Conservation (phyloP, 2,797 vertebrate species). For the Mastacembelus armatus region DNA sequence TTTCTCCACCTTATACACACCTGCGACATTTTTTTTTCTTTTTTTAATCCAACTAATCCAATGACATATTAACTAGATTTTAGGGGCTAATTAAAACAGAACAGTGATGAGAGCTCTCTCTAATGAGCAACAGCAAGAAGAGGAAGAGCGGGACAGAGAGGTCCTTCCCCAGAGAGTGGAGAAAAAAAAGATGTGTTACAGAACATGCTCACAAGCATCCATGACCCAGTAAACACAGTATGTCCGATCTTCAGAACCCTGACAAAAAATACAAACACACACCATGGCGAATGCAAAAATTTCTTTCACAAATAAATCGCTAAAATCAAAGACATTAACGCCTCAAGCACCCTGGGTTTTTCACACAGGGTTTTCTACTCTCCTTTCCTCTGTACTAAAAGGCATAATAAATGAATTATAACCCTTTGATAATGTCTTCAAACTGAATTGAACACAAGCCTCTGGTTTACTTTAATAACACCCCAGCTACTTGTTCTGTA, state of each 20-base stretch:
- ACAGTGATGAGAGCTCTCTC: slow-evolving; percentile 53
- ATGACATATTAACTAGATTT: slow-evolving; percentile 61
- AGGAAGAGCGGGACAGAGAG: slow-evolving; percentile 14
- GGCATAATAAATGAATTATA: slow-evolving; percentile 64
- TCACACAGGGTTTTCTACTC: slow-evolving; percentile 21
- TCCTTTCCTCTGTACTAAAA: slow-evolving; percentile 41
- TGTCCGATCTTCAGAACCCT: slow-evolving; percentile 7
- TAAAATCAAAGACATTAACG: slow-evolving; percentile 41
- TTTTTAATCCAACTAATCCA: slow-evolving; percentile 39
- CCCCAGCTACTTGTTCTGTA: slow-evolving; percentile 50
- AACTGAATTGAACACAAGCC: slow-evolving; percentile 63
- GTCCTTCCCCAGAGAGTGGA: slow-evolving; percentile 4
- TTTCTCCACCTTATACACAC: neutral
- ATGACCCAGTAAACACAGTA: slow-evolving; percentile 10
- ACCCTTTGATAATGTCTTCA: slow-evolving; percentile 67
- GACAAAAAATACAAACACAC: slow-evolving; percentile 17
- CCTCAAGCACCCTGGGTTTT: slow-evolving; percentile 8
- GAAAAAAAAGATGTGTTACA: neutral
- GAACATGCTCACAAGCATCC: slow-evolving; percentile 13
- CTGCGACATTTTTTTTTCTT: neutral
- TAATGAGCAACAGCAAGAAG: slow-evolving; percentile 55
- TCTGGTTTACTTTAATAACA: slow-evolving; percentile 56
- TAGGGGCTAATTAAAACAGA: slow-evolving; percentile 62
- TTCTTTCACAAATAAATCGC: slow-evolving; percentile 34
- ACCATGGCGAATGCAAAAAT: slow-evolving; percentile 19